Base-by-base conservation (phyloP, 2,113 vertebrate species). In the Polypterus bichir region DNA sequence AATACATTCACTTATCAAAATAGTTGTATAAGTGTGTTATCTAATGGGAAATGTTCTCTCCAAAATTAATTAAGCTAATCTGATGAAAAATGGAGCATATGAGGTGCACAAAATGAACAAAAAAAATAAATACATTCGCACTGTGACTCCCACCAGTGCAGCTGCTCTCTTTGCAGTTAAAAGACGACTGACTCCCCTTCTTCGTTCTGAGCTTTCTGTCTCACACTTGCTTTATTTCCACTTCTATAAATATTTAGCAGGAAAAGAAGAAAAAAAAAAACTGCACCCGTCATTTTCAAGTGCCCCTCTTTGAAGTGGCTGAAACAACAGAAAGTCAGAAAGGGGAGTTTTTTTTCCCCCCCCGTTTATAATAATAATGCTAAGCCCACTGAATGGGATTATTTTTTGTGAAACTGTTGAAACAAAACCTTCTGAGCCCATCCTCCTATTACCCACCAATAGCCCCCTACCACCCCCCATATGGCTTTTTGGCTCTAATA, bases 401-500 rank as follows among this genome's bases (percentile, higher is more conserved):
- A 63, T 62, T 64, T 54, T 58, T 64, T 70, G 66, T 69, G 64
- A 74, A 59, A 64, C 62, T 60, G 55, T 54, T 47, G 55, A 65
- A 66, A 70, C 69, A 70, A 71, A 68, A 68, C 59, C 70, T 73
- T 67, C 68, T 66, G 66, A 65, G 48, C 60, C 70, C 65, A 27
- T 27, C 27, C 27, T 27, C 27, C 1, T 27, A 27, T 27, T 27
- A 27, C 27, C 27, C 27, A 27, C 27, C 27, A 27, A 27, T 27
- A 27, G 27, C 27, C 27, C 27, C 27, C 27, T 27, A 2, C 70
- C 61, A 65, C 68, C 48, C 69, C 73, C 72, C 71, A 71, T 72
- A 63, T 58, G 60, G 66, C 64, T 61, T 44, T 63, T 60, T 73
- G 74, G 76, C 76, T 77, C 72, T 47, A 49, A 47, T 45, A 73